Base-by-base conservation (phyloP, 2,113 vertebrate genomes). In the Ammodytes dubius region DNA sequence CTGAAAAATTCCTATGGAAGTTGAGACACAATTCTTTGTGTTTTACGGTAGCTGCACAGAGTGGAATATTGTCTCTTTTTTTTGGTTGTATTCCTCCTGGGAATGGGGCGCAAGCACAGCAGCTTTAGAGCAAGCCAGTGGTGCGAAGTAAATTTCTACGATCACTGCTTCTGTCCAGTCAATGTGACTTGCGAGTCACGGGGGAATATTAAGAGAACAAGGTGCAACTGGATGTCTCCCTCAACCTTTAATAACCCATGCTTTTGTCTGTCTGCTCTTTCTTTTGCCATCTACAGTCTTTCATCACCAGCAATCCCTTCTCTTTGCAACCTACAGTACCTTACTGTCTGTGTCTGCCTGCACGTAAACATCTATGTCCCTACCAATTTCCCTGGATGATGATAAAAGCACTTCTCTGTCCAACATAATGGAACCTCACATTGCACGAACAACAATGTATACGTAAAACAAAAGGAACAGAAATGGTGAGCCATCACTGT, bases 121-220 rank as follows among this genome's bases (percentile, higher is more conserved):
- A 59, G 27, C 40, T 75, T 19, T 11, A 59, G 9, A 49, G 50
- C 57, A 63, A 58, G 14, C 43, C 50, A 53, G 12, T 13, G 60
- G 60, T n/a, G 10, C 42, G 40, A 54, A 60, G 54, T 56, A n/a
- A 35, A 49, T 64, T 39, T 52, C 40, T 39, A 5, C 57, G 70
- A 43, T 37, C 40, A 49, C 39, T 53, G 40, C 60, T 70, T 69
- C 54, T 61, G 45, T 61, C 19, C 71, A 79, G 43, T 65, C 47
- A 49, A 68, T 47, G n/a, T 19, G 52, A 68, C 45, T 47, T 40
- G 45, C 45, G 58, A 52, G 50, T 45, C 49, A 7, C 7, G 3
- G 60, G 60, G 53, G 69, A 76, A 63, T 58, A 65, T 59, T 72
- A 47, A 73, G 52, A 79, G 42, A 79, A 64, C 14, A 73, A 71